phyloP scores from a whole-genome alignment of 1,140 invertebrate species.

The Cataglyphis hispanica region DNA sequence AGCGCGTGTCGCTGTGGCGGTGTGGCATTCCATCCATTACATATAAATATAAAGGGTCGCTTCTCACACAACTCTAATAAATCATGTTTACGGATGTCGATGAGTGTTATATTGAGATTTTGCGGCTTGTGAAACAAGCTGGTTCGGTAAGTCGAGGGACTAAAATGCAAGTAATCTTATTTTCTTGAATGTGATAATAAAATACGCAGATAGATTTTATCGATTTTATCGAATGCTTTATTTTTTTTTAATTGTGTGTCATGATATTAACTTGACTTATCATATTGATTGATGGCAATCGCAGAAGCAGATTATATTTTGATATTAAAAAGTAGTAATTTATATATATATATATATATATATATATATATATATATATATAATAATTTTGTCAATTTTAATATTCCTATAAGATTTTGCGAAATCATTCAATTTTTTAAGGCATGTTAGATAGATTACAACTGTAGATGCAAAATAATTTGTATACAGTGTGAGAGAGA shows the following conservation, averaged over 20 bases:
- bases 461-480: not conserved
- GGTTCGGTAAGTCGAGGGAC: constrained; percentile 77
- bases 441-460: not conserved
- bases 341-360: not conserved
- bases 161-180: not conserved
- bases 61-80: not conserved
- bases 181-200: no score
- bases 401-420: not conserved
- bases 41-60: not conserved
- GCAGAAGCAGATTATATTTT: not conserved
- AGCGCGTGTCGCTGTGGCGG: not conserved
- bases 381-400: not conserved
- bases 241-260: not conserved
- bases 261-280: not conserved
- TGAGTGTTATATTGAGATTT: constrained; percentile 85
- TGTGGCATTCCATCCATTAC: not conserved
- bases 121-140: constrained; percentile 86
- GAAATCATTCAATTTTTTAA: not conserved
- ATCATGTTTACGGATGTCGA: constrained; percentile 80
- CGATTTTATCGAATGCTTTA: constrained; percentile 13
- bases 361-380: not conserved
- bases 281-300: no score
- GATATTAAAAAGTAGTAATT: constrained; percentile 8
- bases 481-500: not conserved
- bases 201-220: constrained; percentile 5